Evolutionary conservation across 2,113 vertebrate genomes (phyloP).

Genomic region (Bubo bubo): DNA sequence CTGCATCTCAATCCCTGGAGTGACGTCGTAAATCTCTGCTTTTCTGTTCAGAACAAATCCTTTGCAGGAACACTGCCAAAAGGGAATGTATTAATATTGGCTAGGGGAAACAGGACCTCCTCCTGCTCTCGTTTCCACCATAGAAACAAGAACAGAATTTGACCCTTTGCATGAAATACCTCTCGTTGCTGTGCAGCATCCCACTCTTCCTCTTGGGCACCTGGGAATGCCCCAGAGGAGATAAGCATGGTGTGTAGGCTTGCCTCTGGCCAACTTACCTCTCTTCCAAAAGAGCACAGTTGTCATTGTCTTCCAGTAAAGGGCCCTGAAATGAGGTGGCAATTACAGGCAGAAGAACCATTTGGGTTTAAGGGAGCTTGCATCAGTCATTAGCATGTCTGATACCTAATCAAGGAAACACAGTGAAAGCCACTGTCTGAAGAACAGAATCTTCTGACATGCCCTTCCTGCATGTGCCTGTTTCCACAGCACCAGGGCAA

Average conservation of each 20-base stretch:
- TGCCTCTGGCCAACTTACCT: neutral
- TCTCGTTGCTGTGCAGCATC: neutral
- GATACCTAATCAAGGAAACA: neutral
- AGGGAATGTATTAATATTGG: neutral
- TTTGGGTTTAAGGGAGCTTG: neutral
- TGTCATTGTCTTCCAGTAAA: neutral
- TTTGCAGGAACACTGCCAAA: constrained; percentile 8
- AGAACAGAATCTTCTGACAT: neutral
- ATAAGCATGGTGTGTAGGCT: neutral
- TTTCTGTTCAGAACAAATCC: constrained; percentile 30
- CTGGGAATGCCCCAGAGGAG: neutral
- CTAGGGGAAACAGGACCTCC: neutral
- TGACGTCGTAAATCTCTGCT: neutral
- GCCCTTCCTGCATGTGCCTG: neutral
- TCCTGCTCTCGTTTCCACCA: neutral
- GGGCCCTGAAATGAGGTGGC: neutral
- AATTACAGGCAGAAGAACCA: neutral
- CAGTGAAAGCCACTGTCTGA: neutral
- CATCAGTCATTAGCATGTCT: neutral
- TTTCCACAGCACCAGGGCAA: neutral
- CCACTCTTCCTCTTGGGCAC: neutral
- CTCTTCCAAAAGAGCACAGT: neutral
- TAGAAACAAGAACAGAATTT: neutral
- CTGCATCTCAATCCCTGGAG: constrained; percentile 4
- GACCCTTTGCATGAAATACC: neutral